Evolutionary conservation across 2,797 vertebrate genomes (phyloP).

Genomic region (Macrochelys suwanniensis): DNA sequence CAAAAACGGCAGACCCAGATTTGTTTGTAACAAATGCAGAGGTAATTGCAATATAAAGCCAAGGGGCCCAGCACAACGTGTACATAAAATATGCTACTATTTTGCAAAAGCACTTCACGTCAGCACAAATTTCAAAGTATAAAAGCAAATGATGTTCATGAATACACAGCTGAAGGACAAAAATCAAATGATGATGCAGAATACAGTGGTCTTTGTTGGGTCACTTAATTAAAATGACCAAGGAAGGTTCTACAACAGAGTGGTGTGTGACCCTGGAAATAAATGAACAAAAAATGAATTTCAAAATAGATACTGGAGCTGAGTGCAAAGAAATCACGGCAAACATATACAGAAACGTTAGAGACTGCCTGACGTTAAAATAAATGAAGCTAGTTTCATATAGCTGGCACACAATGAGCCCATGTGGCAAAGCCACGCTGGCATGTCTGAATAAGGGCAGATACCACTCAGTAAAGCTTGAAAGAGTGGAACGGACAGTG

Average conservation of each 20-base stretch:
- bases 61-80: neutral
- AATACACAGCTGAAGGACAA: neutral
- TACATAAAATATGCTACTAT: neutral
- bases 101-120: neutral
- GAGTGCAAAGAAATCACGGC: neutral
- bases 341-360: neutral
- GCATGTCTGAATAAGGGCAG: neutral
- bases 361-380: neutral
- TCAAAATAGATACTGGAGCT: neutral
- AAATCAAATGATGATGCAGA: neutral
- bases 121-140: conserved; percentile 1
- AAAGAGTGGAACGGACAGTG: neutral
- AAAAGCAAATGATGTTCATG: neutral
- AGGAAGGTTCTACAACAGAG: neutral
- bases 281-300: neutral
- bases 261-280: neutral
- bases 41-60: neutral
- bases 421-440: neutral
- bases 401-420: neutral
- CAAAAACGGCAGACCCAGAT: neutral
- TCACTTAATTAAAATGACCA: neutral
- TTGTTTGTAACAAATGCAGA: neutral
- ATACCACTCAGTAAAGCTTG: neutral
- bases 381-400: neutral
- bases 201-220: neutral